phyloP scores from a whole-genome alignment of 2,888 invertebrate genomes.

The Drosophila nr. fundita region DNA sequence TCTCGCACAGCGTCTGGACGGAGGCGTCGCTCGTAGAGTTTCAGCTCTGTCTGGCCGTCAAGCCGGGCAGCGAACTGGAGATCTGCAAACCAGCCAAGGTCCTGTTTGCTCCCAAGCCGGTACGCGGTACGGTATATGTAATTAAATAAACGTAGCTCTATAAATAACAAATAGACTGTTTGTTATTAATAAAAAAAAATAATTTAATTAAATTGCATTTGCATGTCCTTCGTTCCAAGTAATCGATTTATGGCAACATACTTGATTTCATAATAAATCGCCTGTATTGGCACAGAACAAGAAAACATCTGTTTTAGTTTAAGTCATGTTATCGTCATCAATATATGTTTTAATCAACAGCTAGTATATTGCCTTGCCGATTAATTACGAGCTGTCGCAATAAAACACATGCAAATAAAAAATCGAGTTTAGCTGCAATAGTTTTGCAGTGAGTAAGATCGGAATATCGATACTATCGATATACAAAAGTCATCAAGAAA shows the following conservation, averaged over 20 bases:
- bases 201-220: not conserved
- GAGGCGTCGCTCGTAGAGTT: conserved; percentile 96
- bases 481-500: conserved; percentile 23
- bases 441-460: not conserved
- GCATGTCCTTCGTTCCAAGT: not conserved
- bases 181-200: not conserved
- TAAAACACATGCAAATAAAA: not conserved
- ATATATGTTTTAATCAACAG: not conserved
- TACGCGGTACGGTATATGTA: conserved; percentile 87
- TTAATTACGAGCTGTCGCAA: too few species aligned
- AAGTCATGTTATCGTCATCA: not conserved
- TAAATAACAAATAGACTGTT: not conserved
- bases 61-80: conserved; percentile 88
- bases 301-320: conserved; percentile 1
- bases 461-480: conserved; percentile 40
- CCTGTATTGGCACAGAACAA: not conserved
- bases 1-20: conserved; percentile 95
- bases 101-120: conserved; percentile 94
- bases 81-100: conserved; percentile 94
- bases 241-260: conserved; percentile 4
- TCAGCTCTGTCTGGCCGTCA: conserved; percentile 90
- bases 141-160: not conserved
- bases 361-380: too few species aligned
- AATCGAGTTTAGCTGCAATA: too few species aligned
- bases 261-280: not conserved